Percentiles rank a stretch among this genome's conserved stretches.
These are phyloP conservation scores for Lutjanus erythropterus DNA, from an alignment of 2,113 vertebrate species.

Conservation along the genomic window DNA sequence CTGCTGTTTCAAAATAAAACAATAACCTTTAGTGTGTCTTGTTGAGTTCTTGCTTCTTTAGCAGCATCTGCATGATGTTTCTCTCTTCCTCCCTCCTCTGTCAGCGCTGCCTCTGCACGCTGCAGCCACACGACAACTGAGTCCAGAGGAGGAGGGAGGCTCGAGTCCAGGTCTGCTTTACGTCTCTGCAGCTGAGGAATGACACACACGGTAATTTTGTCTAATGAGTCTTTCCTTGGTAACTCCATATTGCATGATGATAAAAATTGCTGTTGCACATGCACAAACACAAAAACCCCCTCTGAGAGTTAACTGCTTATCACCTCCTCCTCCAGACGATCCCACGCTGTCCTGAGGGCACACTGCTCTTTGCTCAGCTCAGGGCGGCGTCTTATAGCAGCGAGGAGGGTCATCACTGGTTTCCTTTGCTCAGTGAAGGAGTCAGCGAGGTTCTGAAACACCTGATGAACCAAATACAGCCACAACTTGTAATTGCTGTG, in stretches of 20 bases:
- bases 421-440: constrained; percentile 60
- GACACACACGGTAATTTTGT: neutral
- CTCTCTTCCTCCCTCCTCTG: neutral
- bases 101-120: constrained; percentile 44
- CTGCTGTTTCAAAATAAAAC: neutral
- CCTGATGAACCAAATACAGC: constrained; percentile 29
- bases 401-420: constrained; percentile 55
- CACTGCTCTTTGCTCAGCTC: constrained; percentile 54
- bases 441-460: constrained; percentile 40
- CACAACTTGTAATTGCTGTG: neutral
- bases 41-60: constrained; percentile 60
- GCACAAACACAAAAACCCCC: neutral
- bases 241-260: neutral
- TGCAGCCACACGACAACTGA: constrained; percentile 59
- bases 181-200: constrained; percentile 53
- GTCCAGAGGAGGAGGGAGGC: constrained; percentile 67
- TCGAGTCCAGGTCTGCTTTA: constrained; percentile 56
- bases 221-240: neutral
- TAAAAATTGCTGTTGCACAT: neutral
- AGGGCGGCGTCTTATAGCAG: constrained; percentile 32
- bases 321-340: constrained; percentile 59
- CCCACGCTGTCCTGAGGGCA: constrained; percentile 44
- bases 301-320: neutral
- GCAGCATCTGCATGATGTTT: constrained; percentile 50
- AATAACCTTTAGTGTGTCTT: constrained; percentile 56